Conservation (phyloP, 2,797 vertebrate species). For the Diceros bicornis region DNA sequence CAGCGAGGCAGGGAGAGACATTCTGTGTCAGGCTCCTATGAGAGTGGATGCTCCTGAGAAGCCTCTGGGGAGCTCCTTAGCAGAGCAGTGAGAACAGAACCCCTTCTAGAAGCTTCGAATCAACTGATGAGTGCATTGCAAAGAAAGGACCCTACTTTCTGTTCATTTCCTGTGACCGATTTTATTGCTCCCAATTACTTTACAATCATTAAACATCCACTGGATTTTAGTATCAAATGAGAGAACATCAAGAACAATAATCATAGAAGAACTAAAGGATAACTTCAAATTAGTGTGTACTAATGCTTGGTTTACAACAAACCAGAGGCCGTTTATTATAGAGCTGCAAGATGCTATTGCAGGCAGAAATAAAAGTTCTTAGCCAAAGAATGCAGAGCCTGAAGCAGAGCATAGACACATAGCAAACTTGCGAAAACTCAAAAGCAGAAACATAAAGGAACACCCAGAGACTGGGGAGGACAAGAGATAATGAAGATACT, state of each 20-base stretch:
- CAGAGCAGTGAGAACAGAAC: neutral
- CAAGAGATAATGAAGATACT: slow-evolving; percentile 89
- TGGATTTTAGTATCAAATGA: slow-evolving; percentile 97
- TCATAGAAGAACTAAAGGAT: slow-evolving; percentile 94
- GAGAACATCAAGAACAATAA: slow-evolving; percentile 95
- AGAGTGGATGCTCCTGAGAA: neutral
- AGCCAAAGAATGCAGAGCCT: slow-evolving; percentile 94
- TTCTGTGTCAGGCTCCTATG: neutral
- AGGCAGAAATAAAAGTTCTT: slow-evolving; percentile 96
- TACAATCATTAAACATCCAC: slow-evolving; percentile 94
- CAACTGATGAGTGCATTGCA: neutral
- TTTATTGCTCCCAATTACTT: slow-evolving; percentile 96
- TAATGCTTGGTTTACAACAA: slow-evolving; percentile 97
- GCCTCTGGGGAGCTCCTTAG: neutral
- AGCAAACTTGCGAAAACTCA: slow-evolving; percentile 92
- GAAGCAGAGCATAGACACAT: slow-evolving; percentile 96
- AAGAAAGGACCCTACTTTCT: slow-evolving; percentile 93
- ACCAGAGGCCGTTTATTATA: slow-evolving; percentile 96
- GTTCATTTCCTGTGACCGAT: slow-evolving; percentile 95
- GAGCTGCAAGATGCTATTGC: slow-evolving; percentile 95
- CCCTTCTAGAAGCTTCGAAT: neutral
- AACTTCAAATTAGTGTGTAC: slow-evolving; percentile 96
- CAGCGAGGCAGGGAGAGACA: neutral
- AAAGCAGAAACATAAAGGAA: slow-evolving; percentile 90
- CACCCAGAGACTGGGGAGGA: slow-evolving; percentile 82